phyloP scores from a whole-genome alignment of 2,113 vertebrate genomes.

The Elgaria multicarinata region DNA sequence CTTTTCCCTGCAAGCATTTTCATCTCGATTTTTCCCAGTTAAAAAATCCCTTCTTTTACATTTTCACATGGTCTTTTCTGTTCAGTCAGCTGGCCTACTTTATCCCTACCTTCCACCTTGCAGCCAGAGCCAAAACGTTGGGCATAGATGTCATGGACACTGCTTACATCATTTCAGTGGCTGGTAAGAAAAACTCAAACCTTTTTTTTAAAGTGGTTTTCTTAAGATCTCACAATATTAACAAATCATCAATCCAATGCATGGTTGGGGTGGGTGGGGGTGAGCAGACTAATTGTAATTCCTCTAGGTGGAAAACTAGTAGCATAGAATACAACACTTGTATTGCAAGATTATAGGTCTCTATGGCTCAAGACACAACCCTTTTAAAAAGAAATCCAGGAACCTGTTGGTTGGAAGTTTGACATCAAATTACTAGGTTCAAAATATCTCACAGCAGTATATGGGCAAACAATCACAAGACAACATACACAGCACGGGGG shows the following conservation, averaged over 20 bases:
- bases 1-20: slow-evolving; percentile 27
- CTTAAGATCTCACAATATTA: neutral
- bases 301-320: neutral
- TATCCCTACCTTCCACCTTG: slow-evolving; percentile 90
- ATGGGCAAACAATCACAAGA: neutral
- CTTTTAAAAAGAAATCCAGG: neutral
- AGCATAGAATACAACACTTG: neutral
- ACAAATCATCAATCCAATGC: neutral
- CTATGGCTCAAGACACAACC: neutral
- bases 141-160: slow-evolving; percentile 89
- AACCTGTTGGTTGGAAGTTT: neutral
- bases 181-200: slow-evolving; percentile 79
- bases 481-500: neutral
- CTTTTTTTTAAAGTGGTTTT: neutral
- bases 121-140: slow-evolving; percentile 87
- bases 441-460: neutral
- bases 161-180: slow-evolving; percentile 89
- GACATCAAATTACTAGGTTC: neutral
- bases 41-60: slow-evolving; percentile 89
- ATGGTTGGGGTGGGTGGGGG: neutral
- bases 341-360: neutral
- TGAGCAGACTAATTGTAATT: neutral
- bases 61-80: slow-evolving; percentile 92
- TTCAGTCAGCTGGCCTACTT: slow-evolving; percentile 94
- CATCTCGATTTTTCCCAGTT: slow-evolving; percentile 85